Evolutionary conservation across 2,797 vertebrate species (phyloP).

Genomic region (Petrocephalus schoutedeni): DNA sequence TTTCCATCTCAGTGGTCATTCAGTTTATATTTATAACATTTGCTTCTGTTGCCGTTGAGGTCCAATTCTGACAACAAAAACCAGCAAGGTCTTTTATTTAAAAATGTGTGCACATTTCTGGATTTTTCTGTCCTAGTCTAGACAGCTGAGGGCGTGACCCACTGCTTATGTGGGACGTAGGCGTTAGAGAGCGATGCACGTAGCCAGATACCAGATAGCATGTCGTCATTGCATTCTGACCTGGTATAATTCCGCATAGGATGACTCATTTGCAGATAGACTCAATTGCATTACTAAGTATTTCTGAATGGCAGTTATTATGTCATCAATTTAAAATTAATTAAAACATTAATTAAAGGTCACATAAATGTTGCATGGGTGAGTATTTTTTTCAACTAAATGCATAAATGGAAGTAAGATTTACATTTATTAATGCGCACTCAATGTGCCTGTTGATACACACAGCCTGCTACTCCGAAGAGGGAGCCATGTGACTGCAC

Average conservation of each 20-base stretch:
- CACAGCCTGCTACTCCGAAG: neutral
- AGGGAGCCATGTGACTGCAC: neutral
- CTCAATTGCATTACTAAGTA: neutral
- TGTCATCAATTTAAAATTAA: neutral
- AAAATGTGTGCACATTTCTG: neutral
- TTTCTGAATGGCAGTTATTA: neutral
- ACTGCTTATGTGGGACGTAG: neutral
- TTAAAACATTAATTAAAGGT: slow-evolving; percentile 5
- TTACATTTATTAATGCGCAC: neutral
- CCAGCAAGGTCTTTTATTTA: neutral
- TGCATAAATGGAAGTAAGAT: neutral
- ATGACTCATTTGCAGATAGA: neutral
- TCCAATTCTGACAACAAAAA: neutral
- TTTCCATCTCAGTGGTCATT: slow-evolving; percentile 2
- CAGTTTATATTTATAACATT: neutral
- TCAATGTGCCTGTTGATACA: neutral
- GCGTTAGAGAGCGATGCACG: neutral
- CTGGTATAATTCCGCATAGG: neutral
- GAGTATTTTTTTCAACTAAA: neutral
- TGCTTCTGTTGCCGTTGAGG: neutral
- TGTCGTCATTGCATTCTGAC: neutral
- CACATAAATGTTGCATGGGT: neutral
- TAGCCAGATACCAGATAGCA: neutral
- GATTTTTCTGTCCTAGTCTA: neutral
- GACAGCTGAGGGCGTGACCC: neutral